phyloP scores from a whole-genome alignment of 2,113 vertebrate genomes.

The Planiliza haematocheilus region DNA sequence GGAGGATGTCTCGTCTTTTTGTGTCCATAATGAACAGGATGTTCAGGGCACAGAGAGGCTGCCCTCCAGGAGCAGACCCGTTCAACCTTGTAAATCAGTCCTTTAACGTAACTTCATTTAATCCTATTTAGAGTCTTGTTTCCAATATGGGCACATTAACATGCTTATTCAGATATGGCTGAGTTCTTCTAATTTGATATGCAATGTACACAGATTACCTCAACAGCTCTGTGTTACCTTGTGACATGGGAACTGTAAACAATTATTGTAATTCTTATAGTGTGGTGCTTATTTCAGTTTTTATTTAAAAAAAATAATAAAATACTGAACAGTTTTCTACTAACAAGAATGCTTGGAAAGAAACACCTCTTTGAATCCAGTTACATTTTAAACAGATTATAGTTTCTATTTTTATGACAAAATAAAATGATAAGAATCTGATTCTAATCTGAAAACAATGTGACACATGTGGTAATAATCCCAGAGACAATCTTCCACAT shows the following conservation, averaged over 20 bases:
- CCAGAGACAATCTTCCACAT: neutral
- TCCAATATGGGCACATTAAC: slow-evolving; percentile 54
- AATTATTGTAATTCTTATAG: too few relatives aligned
- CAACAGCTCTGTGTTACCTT: neutral
- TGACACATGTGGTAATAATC: neutral
- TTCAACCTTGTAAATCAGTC: slow-evolving; percentile 76
- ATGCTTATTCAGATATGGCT: slow-evolving; percentile 49
- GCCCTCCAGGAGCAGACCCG: slow-evolving; percentile 62
- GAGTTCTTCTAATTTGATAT: slow-evolving; percentile 33
- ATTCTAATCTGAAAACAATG: neutral
- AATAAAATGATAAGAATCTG: too few relatives aligned
- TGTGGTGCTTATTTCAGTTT: neutral
- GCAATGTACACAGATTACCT: slow-evolving; percentile 15
- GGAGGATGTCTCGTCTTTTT: slow-evolving; percentile 82
- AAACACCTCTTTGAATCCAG: too few relatives aligned
- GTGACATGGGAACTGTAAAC: neutral
- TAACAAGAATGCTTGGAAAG: neutral
- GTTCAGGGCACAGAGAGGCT: slow-evolving; percentile 71
- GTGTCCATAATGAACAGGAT: slow-evolving; percentile 80
- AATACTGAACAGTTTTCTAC: neutral
- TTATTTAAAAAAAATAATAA: neutral
- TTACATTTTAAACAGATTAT: neutral
- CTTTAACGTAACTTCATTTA: slow-evolving; percentile 77
- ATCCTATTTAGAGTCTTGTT: slow-evolving; percentile 67
- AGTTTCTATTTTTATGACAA: neutral